Evolutionary conservation across 64 coral and sea anemone species (phyloP), one percentile per base, ranked within the genome.

Genomic region (Montipora foliosa): DNA sequence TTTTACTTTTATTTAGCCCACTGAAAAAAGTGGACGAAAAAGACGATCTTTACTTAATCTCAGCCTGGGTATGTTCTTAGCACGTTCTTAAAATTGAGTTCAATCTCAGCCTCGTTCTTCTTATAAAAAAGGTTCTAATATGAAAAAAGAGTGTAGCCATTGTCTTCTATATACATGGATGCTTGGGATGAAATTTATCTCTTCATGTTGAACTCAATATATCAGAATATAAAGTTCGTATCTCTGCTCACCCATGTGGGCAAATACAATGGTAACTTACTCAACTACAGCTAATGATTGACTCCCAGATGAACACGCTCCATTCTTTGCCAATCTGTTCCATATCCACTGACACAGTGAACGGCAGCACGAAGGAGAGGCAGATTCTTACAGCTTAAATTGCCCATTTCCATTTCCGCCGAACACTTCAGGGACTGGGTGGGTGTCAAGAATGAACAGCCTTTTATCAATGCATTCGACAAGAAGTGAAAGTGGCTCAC

Each of bases 351-450:
- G 46, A 57, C 46, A 79, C 45, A 79, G 44, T 79, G 77, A 79
- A 50, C 2, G 51, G 46, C 77, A 79, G 51, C 77, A 50, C 16
- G 12, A 7, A 19, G 45, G 45, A 57, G 77, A 50, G 44, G 45
- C 16, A 79, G 77, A 79, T 57, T 79, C 77, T 17, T 79, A 79
- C 45, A 47, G 20, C 45, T 50, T 48, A 79, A 79, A 17, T 79
- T 48, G 46, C 4, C 77, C 77, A 6, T 79, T 79, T 79, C 77
- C 77, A 50, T 79, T 79, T 79, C 77, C 77, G 16, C 77, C 77
- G 44, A 47, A 57, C 2, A 19, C 16, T 17, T 48, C 77, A 47
- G 77, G 44, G 16, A 79, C 77, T 17, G 45, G 46, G 51, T 79
- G 77, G 45, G 77, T 79, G 46, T 79, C 77, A 0, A 79, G 12